Base-by-base conservation (phyloP, 1,140 invertebrate species). In the Drosophila grimshawi region DNA sequence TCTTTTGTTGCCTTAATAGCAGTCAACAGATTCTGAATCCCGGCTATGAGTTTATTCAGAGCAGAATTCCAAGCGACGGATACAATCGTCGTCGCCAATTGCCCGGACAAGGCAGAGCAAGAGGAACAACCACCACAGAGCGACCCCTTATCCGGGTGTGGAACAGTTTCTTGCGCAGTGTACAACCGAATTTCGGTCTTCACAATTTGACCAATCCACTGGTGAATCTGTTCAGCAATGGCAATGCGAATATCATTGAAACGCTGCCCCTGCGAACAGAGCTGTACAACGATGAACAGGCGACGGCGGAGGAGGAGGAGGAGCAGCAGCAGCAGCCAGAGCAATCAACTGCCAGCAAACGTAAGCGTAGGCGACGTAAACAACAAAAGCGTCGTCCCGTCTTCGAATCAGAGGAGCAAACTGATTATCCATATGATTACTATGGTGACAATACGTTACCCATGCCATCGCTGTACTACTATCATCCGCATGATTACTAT, bases 131-230 rank as follows among this genome's bases (percentile, higher is more conserved):
- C 0, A 89, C 83, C 4, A 88, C 83, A 0, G 80, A 89, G 49
- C 80, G 85, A 3, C 86, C 90, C 0, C 64, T 92, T n/a, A 56
- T 89, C 3, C 70, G 79, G 0, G 81, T 82, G 7, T 92, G 90
- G 90, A 88, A 92, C 11, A 90, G 68, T 45, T 79, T 92, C n/a
- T 63, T 91, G 3, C 90, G 90, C 29, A 92, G 78, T 41, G 81
- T 91, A 8, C 86, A 78, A 29, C 77, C 90, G 3, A 56, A 79
- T 4, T 75, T 91, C 27, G 79, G 77, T 30, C 46, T 78, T 0
- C 76, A 81, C n/a, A 92, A 92, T 69, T 48, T 92, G 52, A 90
- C 90, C 4, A 92, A 86, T 76, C 86, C 90, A 1, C 48, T 92
- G 37, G 76, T 71, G 0, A 92, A 92, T 56, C 60, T 92, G 0